Evolutionary conservation across 1,140 invertebrate species (phyloP), one percentile per base, ranked within the genome.

Genomic region (Tachypleus tridentatus): DNA sequence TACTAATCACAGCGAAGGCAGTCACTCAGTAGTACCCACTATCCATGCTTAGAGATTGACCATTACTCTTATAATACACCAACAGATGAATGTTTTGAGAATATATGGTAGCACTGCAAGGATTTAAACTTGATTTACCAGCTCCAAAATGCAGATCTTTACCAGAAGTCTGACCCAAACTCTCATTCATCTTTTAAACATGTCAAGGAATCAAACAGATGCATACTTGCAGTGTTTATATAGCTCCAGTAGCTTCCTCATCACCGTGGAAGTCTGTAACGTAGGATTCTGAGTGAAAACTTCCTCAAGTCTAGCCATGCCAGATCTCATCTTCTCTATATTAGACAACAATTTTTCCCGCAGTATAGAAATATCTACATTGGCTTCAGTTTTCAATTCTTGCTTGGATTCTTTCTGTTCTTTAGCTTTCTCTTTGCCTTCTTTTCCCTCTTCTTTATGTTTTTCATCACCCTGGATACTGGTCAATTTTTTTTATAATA

Each of bases 211-310:
- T 29, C 29, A 8, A 58, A 7, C 57, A 52, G 10, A 63, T 61
- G 58, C 72, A 64, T 70, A 80, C 79, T 88, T 84, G 70, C 88
- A 91, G 74, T 91, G 88, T 75, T 91, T 91, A 72, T 92, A 93
- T 48, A 92, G 83, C 67, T 85, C 82, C 29, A 93, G 75, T 11
- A 93, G 75, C 76, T 87, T 87, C 63, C 85, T 81, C 83, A 91
- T 87, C 53, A 88, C 82, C 74, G 85, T 83, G n/a, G 84, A 81
- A 61, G 81, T 86, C 76, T 89, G 83, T 50, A 87, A 72, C 4
- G 82, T 79, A 5, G 87, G 86, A 72, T 88, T 84, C 58, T 85
- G 82, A 2, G 83, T 85, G 70, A 89, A 88, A 60, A 88, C 85
- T 72, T 87, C 85, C 74, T 88, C 86, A 3, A 89, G 76, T 11